Evolutionary conservation across 2,797 vertebrate species (phyloP), one percentile per base, ranked within the genome.

Genomic region (Megalops cyprinoides): DNA sequence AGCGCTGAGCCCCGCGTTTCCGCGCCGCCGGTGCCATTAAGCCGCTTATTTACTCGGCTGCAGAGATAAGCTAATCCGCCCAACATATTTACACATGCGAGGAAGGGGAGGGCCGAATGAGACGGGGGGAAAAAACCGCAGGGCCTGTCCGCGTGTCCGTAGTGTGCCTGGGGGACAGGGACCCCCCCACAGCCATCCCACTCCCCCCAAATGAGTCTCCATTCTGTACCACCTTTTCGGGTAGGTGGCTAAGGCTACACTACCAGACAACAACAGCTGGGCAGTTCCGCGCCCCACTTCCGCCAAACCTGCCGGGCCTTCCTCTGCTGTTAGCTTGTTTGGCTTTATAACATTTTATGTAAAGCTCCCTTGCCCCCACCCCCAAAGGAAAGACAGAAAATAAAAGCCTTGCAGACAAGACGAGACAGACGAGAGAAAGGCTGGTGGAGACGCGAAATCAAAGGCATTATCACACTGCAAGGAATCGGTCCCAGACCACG

Each of bases 21-120:
- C 80, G 71, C 81, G 82, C 67, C 83, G 71, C 39, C 74, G 77
- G 28, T 67, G 28, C 31, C 28, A 84, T 62, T 89, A 89, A 86
- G 85, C 81, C 74, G 82, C 85, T 88, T 89, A 86, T 87, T 87
- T 85, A 84, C 83, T 88, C 84, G 86, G 84, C 80, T 75, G 76
- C 81, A 74, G 82, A 82, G 85, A 86, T 85, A 87, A 79, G 58
- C 74, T 85, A 86, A 88, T 85, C 83, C 74, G 55, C 12, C 82
- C 83, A 48, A 76, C 74, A 84, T 86, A 87, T 89, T 86, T 87
- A 85, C 82, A 81, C 82, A 79, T 25, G 62, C 76, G 74, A 78
- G 51, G 82, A 79, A 78, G 69, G 76, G 48, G n/a, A n/a, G n/a
- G n/a, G n/a, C n/a, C n/a, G n/a, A n/a, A n/a, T n/a, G n/a, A n/a